These are phyloP conservation scores for Portunus trituberculatus DNA, from an alignment of 1,140 invertebrate genomes.

Conservation along the genomic window DNA sequence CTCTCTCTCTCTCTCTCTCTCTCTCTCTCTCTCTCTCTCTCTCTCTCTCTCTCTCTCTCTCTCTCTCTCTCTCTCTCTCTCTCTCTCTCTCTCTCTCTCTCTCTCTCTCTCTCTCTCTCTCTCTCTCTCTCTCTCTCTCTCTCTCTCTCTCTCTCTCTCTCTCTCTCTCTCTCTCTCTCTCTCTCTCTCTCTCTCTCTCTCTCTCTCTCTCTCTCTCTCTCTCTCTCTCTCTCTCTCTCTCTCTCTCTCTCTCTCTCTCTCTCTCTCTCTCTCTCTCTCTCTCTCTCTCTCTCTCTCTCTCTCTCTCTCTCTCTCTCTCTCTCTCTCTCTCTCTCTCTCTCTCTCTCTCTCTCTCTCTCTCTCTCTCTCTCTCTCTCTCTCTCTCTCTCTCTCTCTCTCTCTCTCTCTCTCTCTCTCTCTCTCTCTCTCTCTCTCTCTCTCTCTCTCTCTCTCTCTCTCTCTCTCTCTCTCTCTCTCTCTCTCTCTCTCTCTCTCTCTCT, in stretches of 20 bases:
- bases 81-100: background rate
- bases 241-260: constrained; percentile 31
- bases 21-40: background rate
- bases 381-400: constrained; percentile 31
- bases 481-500: constrained; percentile 31
- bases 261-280: constrained; percentile 27
- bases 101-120: background rate
- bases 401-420: constrained; percentile 31
- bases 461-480: constrained; percentile 19
- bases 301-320: constrained; percentile 31
- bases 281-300: constrained; percentile 19
- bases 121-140: constrained; percentile 7
- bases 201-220: constrained; percentile 28
- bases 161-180: background rate
- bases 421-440: constrained; percentile 31
- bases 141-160: constrained; percentile 7
- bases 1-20: background rate
- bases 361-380: constrained; percentile 16
- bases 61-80: constrained; percentile 7
- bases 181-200: background rate
- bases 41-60: constrained; percentile 7
- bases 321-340: constrained; percentile 27
- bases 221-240: constrained; percentile 31
- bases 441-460: constrained; percentile 27
- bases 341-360: constrained; percentile 27